Evolutionary conservation across 2,113 vertebrate genomes (phyloP), one percentile per base, ranked within the genome.

Genomic region (Phaethon lepturus): DNA sequence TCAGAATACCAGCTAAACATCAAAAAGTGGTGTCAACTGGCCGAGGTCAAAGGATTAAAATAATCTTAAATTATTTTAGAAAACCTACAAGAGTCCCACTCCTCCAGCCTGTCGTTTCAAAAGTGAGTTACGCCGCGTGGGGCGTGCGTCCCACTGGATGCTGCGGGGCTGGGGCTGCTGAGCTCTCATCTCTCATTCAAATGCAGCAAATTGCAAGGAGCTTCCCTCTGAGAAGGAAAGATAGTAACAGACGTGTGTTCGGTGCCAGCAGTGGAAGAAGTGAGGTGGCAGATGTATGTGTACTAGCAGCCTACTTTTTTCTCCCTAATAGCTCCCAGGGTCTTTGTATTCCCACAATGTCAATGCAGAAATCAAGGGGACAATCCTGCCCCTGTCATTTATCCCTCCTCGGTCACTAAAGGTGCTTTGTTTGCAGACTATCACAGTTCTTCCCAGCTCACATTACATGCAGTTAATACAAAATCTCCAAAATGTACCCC

Each of bases 101-200:
- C 50, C 28, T 66, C 22, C 31, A 67, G n/a, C 40, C 29, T 47
- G 38, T 47, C 9, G 0, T 29, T 66, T 60, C 31, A 17, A 50
- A 68, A 47, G 35, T 2, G 2, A 50, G 26, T 49, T 23, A 24
- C 0, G 1, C 15, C 2, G 0, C 3, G 0, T 10, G 35, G 50
- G 28, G 13, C 2, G 0, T 5, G 14, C 0, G 0, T 42, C 55
- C 24, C 8, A 2, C 42, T 29, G 75, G 53, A 13, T 10, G 35
- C 4, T 24, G 17, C 28, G 7, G 25, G 69, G 38, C 47, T 25
- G 35, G n/a, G 40, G 25, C 31, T 79, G 92, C 76, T 24, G 52
- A 67, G 64, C 45, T 47, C 56, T 10, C 19, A 7, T 53, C 12
- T 33, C 44, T 52, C 38, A 5, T n/a, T n/a, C 44, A 40, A 29